Evolutionary conservation across 2,797 vertebrate genomes (phyloP).

Genomic region (Thamnophis elegans): DNA sequence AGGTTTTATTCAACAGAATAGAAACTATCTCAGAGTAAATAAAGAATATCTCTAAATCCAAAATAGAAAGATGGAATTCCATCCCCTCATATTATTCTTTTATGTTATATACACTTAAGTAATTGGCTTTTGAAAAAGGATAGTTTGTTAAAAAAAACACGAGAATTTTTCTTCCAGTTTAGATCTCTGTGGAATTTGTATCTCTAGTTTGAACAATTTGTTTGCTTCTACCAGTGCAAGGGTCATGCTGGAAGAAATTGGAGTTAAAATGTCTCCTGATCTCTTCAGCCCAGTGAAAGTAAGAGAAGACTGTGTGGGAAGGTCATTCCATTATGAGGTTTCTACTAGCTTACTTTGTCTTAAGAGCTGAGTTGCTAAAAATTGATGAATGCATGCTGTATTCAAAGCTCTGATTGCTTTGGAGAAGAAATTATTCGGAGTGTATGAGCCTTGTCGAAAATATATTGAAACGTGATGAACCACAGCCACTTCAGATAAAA

Average conservation of each 20-base stretch:
- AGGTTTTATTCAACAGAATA: not conserved
- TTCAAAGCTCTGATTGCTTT: conserved; percentile 67
- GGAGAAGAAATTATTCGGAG: conserved; percentile 53
- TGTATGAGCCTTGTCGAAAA: conserved; percentile 63
- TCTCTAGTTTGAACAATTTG: not conserved
- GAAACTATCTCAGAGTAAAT: not conserved
- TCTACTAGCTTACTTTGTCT: conserved; percentile 33
- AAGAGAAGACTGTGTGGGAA: conserved; percentile 42
- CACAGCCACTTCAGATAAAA: conserved; percentile 70
- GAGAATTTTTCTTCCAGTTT: not conserved
- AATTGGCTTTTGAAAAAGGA: conserved; percentile 1
- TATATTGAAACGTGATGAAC: conserved; percentile 76
- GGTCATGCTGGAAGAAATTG: conserved; percentile 9
- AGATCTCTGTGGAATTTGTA: conserved; percentile 1
- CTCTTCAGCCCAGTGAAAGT: conserved; percentile 32
- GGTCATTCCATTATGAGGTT: conserved; percentile 46
- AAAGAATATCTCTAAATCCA: not conserved
- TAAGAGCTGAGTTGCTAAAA: conserved; percentile 54
- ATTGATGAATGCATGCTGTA: conserved; percentile 63
- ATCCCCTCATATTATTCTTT: not conserved
- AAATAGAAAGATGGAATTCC: not conserved
- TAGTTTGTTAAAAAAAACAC: not conserved
- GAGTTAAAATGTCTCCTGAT: conserved; percentile 45
- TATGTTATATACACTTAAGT: not conserved
- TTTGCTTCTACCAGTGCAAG: conserved; percentile 11